Base-by-base conservation (phyloP, 1,140 invertebrate species). In the Battus philenor region DNA sequence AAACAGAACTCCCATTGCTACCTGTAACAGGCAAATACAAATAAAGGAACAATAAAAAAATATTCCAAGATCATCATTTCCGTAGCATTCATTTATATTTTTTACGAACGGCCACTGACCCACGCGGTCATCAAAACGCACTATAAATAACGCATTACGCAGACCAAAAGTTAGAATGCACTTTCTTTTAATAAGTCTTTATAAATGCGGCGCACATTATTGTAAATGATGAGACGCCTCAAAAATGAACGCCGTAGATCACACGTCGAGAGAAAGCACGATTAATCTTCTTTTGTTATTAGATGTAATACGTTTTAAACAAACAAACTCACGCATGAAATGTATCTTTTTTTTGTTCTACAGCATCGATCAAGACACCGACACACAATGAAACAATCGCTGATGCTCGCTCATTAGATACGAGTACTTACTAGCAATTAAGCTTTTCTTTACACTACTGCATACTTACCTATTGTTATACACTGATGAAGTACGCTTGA, bases 261-360 rank as follows among this genome's bases (percentile, higher is more conserved):
- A 72, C 55, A 44, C 52, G 68, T 68, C 68, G 58, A 54, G 65
- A 68, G 63, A 67, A 67, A 68, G 65, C 65, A 65, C 49, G 18
- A 77, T 79, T 64, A 69, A 79, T 79, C 72, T 64, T 74, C 68
- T 69, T 74, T 76, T 76, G 65, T 79, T 68, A 54, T 53, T 44
- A 47, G 54, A 48, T 61, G 66, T 70, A 68, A 68, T 70, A 59
- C 47, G 54, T 65, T 69, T 59, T 45, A 39, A 26, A 39, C 36
- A 66, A 79, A 70, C 60, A 69, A 63, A 70, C 66, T 65, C 54
- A 50, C 52, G 31, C 59, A 58, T 39, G 50, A 47, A 50, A 58
- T 51, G 51, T 54, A n/a, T 50, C 59, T 63, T 57, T 43, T 43
- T 51, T 38, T 51, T 47, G 5, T 13, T n/a, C n/a, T n/a, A 46